Percentiles rank a stretch among this genome's conserved stretches.
These are phyloP conservation scores for Tringa solitaria DNA, from an alignment of 2,113 vertebrate genomes.

Conservation along the genomic window DNA sequence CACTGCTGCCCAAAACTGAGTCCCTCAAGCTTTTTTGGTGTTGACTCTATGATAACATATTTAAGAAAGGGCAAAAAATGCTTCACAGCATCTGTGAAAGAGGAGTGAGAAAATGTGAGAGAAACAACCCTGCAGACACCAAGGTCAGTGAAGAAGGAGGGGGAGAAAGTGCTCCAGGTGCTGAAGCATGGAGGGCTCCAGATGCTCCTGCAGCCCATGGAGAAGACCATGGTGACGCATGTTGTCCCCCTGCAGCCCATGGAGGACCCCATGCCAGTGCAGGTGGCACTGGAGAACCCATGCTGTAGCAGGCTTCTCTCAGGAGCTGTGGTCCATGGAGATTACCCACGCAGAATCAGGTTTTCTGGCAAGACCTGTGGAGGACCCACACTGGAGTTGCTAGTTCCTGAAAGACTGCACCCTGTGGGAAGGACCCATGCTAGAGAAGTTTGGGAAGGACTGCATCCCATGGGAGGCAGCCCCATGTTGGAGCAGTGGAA, in stretches of 20 bases:
- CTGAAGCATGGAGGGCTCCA: background rate
- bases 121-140: background rate
- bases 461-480: background rate
- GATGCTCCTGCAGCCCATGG: background rate
- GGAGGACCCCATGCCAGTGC: accelerated
- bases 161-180: background rate
- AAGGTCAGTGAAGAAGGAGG: background rate
- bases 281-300: background rate
- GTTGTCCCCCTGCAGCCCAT: accelerated
- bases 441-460: background rate
- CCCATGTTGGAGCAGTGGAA: background rate
- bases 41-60: background rate
- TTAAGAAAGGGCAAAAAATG: background rate
- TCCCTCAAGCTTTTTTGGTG: background rate
- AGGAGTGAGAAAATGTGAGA: background rate
- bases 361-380: background rate
- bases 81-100: background rate
- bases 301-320: background rate
- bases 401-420: background rate
- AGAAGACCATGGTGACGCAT: accelerated
- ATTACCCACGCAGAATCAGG: background rate
- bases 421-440: background rate
- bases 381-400: background rate
- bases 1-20: background rate
- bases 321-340: background rate